Base-by-base conservation (phyloP, 2,888 invertebrate species). In the Priapulus caudatus region DNA sequence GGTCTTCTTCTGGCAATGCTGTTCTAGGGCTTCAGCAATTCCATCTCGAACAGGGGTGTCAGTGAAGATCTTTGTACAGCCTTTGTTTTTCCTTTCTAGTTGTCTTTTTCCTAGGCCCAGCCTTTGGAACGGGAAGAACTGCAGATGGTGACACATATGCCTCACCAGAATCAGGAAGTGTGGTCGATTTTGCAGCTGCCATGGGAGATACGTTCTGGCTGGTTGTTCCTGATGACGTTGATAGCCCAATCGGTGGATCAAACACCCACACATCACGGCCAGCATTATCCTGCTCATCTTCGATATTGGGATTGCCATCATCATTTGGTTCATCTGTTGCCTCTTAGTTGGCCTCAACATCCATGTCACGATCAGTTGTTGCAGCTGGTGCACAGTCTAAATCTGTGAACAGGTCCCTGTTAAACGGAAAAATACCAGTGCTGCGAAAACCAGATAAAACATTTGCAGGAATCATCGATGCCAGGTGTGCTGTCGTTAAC, bases 281-380 rank as follows among this genome's bases (percentile, higher is more conserved):
- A n/a, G 56, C 60, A 46, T 60, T 59, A 47, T 58, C 59, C n/a
- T 50, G 21, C 50, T 59, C 60, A 22, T 23, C 52, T 3, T 58
- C 52, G 19, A 47, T 33, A 18, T 45, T 20, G 4, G 52, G 45
- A 45, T 19, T 3, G 15, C 53, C 50, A 21, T 52, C 23, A 22
- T 24, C 51, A n/a, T 24, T 48, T 20, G 49, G 5, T 4, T 51
- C 21, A 46, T 18, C 21, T 19, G 24, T 33, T 33, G 33, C 33
- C 33, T 33, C 33, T 10, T 10, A n/a, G 33, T n/a, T 33, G 10
- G 10, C 33, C n/a, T 10, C 33, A 33, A n/a, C 33, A 33, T 10
- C 33, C 33, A 33, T n/a, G 33, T 33, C 33, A 33, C 33, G 33
- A n/a, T 33, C 33, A 33, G 33, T 33, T 33, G 33, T 5, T 10